Percentiles rank a stretch among this genome's conserved stretches.
Conservation (phyloP, 2,113 vertebrate species). For the Uria lomvia region DNA sequence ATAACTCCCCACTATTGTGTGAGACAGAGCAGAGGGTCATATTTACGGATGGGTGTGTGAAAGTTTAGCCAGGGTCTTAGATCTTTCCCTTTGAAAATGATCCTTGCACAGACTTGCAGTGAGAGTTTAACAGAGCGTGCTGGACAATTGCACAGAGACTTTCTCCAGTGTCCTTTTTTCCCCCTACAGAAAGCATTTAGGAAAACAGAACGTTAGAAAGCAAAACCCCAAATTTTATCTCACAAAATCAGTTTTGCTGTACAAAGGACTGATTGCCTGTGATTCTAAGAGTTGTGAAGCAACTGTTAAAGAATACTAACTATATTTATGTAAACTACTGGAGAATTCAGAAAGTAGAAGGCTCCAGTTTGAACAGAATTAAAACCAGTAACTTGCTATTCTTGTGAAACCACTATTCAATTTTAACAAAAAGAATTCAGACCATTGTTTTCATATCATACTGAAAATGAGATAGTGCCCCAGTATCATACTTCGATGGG, state of each 20-base stretch:
- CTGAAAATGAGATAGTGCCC: background rate
- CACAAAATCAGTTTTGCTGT: background rate
- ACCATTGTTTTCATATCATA: background rate
- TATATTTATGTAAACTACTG: background rate
- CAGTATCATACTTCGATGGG: background rate
- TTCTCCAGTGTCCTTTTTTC: background rate
- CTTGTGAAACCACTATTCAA: background rate
- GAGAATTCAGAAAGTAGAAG: background rate
- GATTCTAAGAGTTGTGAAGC: background rate
- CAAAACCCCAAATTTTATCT: fast-evolving
- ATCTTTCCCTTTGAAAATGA: background rate
- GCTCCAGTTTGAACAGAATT: background rate
- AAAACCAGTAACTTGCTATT: background rate
- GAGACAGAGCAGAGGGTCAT: background rate
- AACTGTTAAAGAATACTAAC: background rate
- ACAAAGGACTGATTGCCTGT: background rate
- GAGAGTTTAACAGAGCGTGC: background rate
- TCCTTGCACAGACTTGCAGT: background rate
- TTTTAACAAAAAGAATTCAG: background rate
- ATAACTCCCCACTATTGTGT: background rate
- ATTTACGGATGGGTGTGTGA: background rate
- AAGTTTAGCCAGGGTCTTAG: background rate
- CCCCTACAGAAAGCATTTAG: background rate
- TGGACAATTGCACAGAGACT: background rate
- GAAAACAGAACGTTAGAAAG: background rate